phyloP scores from a whole-genome alignment of 2,113 vertebrate species.

The Mohoua ochrocephala region DNA sequence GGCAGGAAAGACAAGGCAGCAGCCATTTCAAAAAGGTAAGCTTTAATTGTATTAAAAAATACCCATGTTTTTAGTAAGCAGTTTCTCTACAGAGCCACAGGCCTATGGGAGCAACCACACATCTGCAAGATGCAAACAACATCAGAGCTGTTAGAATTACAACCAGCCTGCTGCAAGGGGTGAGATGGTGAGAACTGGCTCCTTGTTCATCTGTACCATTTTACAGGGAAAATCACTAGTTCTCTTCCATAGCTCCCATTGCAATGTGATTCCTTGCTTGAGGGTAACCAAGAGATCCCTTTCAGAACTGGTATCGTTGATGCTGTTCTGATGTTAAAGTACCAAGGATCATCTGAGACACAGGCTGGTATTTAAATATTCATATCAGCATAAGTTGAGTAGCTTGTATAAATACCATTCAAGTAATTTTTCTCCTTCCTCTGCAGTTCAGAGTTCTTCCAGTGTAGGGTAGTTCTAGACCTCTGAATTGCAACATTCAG shows the following conservation, averaged over 20 bases:
- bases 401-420: background rate
- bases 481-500: background rate
- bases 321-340: background rate
- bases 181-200: background rate
- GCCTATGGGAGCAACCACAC: conserved; percentile 34
- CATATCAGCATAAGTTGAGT: background rate
- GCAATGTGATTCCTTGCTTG: background rate
- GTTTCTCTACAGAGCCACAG: conserved; percentile 53
- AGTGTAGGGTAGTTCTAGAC: background rate
- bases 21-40: conserved; percentile 69
- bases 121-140: conserved; percentile 55
- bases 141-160: background rate
- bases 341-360: background rate
- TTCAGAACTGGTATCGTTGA: background rate
- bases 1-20: conserved; percentile 27
- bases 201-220: background rate
- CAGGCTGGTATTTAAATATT: background rate
- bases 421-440: background rate
- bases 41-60: conserved; percentile 75
- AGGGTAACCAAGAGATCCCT: background rate
- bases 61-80: conserved; percentile 63
- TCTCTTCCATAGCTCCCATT: background rate
- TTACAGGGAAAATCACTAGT: background rate
- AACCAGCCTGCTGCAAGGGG: background rate
- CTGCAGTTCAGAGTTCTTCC: background rate